Evolutionary conservation across 2,113 vertebrate genomes (phyloP).

Genomic region (Cephalophus harveyi): DNA sequence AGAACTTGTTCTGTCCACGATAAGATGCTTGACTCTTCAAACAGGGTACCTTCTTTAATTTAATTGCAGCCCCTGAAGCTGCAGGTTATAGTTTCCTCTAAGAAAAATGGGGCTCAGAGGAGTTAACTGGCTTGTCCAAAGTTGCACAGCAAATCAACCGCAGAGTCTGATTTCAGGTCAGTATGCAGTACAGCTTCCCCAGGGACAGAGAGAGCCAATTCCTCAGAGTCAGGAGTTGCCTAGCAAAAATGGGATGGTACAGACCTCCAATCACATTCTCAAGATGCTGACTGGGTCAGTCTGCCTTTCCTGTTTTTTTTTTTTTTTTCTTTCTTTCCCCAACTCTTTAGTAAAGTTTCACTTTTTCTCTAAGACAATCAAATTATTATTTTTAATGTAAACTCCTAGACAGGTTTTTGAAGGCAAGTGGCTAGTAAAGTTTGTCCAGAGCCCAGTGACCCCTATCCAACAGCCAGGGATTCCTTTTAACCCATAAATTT

Average conservation of each 20-base stretch:
- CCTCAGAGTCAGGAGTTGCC: rapidly evolving
- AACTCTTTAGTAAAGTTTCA: background rate
- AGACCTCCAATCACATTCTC: background rate
- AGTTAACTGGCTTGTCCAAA: background rate
- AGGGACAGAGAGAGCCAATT: background rate
- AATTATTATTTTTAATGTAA: background rate
- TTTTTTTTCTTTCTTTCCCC: background rate
- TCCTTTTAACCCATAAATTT: background rate
- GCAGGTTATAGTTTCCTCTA: background rate
- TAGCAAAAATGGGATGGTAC: rapidly evolving
- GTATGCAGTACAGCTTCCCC: background rate
- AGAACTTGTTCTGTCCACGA: background rate
- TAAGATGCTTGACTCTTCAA: too few species aligned
- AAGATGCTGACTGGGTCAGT: background rate
- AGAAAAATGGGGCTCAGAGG: background rate
- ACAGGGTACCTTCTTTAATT: background rate
- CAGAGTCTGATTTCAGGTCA: background rate
- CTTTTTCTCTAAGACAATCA: background rate
- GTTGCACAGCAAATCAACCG: rapidly evolving
- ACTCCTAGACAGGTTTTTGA: background rate
- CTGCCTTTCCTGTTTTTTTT: background rate
- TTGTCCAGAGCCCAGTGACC: background rate
- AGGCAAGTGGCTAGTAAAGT: background rate
- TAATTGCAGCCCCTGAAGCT: background rate
- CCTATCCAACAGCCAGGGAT: rapidly evolving